phyloP scores from a whole-genome alignment of 2,797 vertebrate species.

The Notolepis coatsorum region DNA sequence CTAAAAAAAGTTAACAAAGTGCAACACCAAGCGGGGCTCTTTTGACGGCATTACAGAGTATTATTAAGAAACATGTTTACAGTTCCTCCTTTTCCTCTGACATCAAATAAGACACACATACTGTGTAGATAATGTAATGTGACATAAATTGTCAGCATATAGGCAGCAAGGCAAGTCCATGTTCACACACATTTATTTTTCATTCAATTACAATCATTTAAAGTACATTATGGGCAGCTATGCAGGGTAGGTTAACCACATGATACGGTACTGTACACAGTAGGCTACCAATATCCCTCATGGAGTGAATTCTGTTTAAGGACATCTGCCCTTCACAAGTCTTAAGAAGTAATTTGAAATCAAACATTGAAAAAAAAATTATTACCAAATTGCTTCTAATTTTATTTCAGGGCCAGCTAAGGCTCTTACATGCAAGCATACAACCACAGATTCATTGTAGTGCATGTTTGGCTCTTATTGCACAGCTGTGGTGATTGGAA shows the following conservation, averaged over 20 bases:
- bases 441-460: too few species aligned
- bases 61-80: not conserved
- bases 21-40: too few species aligned
- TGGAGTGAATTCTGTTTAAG: not conserved
- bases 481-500: too few species aligned
- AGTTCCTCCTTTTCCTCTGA: not conserved
- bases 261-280: too few species aligned
- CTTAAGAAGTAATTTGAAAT: not conserved
- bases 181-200: not conserved
- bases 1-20: too few species aligned
- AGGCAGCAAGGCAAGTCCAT: too few species aligned
- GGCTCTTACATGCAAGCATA: not conserved
- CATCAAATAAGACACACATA: too few species aligned
- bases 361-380: not conserved
- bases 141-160: too few species aligned
- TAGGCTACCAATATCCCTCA: not conserved
- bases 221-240: too few species aligned
- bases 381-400: not conserved
- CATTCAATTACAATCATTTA: too few species aligned
- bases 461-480: not conserved
- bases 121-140: too few species aligned
- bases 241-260: too few species aligned
- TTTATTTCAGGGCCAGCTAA: not conserved
- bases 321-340: slow-evolving; percentile 4
- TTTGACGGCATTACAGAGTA: not conserved